Percentiles rank a stretch among this genome's conserved stretches.
phyloP scores from a whole-genome alignment of 2,888 invertebrate genomes.

The Patella caerulea region DNA sequence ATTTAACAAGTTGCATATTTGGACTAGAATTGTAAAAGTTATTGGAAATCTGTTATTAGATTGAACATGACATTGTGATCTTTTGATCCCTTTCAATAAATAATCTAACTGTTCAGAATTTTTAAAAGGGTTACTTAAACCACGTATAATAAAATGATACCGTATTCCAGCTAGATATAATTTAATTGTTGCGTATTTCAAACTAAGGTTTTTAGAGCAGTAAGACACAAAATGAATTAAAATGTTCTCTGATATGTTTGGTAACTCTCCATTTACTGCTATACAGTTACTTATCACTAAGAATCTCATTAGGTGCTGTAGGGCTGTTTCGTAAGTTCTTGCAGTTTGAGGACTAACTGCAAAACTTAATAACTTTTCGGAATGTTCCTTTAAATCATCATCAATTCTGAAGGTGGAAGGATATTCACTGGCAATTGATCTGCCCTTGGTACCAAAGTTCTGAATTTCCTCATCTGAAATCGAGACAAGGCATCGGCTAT shows the following conservation, averaged over 20 bases:
- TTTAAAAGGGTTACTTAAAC: neutral
- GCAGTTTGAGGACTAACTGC: neutral
- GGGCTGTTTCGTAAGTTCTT: neutral
- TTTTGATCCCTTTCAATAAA: neutral
- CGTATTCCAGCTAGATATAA: neutral
- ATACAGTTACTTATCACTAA: neutral
- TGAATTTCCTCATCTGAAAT: neutral
- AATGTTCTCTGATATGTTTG: neutral
- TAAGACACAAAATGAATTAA: neutral
- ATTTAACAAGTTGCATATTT: constrained; percentile 1
- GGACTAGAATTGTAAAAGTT: neutral
- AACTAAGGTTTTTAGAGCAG: neutral
- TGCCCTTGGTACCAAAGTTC: neutral
- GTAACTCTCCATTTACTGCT: neutral
- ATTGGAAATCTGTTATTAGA: neutral
- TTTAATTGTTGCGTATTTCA: neutral
- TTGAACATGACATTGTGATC: neutral
- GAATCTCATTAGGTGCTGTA: neutral
- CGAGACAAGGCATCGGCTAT: neutral
- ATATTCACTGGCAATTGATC: neutral
- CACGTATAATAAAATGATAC: neutral
- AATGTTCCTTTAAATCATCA: neutral
- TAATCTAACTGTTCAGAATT: neutral
- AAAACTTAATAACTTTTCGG: neutral
- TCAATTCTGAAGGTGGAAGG: neutral